Conservation (phyloP, 2,797 vertebrate genomes). For the Gallinago solitaria region DNA sequence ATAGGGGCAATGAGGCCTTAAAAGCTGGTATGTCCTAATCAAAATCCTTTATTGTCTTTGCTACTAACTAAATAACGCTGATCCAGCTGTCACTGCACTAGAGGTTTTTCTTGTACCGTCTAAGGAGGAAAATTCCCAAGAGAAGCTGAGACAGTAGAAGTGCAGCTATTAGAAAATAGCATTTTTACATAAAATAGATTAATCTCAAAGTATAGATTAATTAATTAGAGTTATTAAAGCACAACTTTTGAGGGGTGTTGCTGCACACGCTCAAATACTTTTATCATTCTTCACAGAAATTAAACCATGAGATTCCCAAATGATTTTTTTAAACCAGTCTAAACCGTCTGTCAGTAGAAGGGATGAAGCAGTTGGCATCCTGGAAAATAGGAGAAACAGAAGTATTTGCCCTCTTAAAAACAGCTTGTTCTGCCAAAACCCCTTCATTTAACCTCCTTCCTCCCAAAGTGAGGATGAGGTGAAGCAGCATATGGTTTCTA, state of each 20-base stretch:
- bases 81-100: neutral
- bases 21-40: neutral
- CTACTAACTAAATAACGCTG: neutral
- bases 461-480: neutral
- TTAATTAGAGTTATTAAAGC: neutral
- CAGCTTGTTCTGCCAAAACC: constrained; percentile 8
- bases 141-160: neutral
- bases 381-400: neutral
- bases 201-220: neutral
- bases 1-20: neutral
- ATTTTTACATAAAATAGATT: neutral
- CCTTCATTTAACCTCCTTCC: constrained; percentile 1
- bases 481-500: neutral
- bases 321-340: neutral
- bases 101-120: neutral
- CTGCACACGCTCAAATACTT: neutral
- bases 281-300: neutral
- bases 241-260: neutral
- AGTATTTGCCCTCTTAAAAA: neutral
- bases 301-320: neutral
- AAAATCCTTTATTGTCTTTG: neutral
- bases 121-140: neutral
- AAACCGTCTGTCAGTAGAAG: neutral
- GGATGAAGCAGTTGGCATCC: neutral
- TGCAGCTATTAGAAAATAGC: neutral